These are phyloP conservation scores for Microplitis demolitor DNA, from an alignment of 1,140 invertebrate species.

Conservation along the genomic window DNA sequence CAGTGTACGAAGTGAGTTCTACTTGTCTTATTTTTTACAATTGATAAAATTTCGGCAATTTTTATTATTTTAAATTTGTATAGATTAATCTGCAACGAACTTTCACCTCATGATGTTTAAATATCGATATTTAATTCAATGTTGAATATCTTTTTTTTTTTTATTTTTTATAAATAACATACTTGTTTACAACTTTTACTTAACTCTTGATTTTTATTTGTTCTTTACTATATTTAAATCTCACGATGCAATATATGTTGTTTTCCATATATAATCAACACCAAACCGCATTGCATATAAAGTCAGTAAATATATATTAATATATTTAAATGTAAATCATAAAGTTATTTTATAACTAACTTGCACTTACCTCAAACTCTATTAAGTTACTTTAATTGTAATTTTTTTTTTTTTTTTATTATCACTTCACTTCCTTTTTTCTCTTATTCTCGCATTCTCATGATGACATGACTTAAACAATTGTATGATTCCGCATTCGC, in stretches of 20 bases:
- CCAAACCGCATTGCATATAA: too few relatives aligned
- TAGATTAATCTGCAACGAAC: background rate
- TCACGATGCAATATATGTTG: too few relatives aligned
- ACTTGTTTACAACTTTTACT: constrained; percentile 3
- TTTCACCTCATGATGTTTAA: background rate
- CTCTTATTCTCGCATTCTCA: background rate
- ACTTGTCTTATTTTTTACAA: too few relatives aligned
- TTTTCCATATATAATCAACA: too few relatives aligned
- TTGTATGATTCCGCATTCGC: background rate
- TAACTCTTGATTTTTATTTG: too few relatives aligned
- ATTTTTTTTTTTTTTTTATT: background rate
- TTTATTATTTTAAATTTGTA: background rate
- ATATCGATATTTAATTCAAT: background rate
- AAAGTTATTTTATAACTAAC: background rate
- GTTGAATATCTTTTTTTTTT: background rate
- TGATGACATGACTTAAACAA: background rate
- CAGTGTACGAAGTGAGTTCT: too few relatives aligned
- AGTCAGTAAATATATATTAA: too few relatives aligned
- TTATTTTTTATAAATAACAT: background rate
- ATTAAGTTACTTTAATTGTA: background rate
- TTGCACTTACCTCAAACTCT: background rate
- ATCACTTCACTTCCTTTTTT: background rate
- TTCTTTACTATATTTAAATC: too few relatives aligned
- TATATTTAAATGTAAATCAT: too few relatives aligned
- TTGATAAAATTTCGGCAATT: background rate